Evolutionary conservation across 2,888 invertebrate genomes (phyloP), one percentile per base, ranked within the genome.

Genomic region (Aphrophora alni): DNA sequence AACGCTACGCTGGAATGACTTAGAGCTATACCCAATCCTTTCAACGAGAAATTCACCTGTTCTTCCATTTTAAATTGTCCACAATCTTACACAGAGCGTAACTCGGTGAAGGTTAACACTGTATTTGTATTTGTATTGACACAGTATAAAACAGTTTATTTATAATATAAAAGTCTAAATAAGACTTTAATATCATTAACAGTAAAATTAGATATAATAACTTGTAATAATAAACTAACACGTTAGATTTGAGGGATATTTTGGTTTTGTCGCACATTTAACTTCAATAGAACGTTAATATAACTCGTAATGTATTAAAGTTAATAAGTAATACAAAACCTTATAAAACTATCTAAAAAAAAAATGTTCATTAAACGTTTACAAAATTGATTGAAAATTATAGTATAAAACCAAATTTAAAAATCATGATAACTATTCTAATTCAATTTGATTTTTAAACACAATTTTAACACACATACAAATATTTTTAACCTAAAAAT

Each of bases 241-340:
- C 59, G 59, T 5, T n/a, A 5, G 21, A 21, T 59, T n/a, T 59
- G 12, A 59, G 3, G 4, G 21, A 21, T 12, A 59, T 59, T 44
- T 44, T 14, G n/a, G 5, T 71, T 26, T 25, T 78, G n/a, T 72
- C 78, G 44, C 78, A 78, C 78, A 78, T 78, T 78, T 78, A 78
- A 71, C 78, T 21, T 21, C n/a, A 21, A 59, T 59, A 59, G n/a
- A 21, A 21, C 59, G 21, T 59, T 33, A n/a, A n/a, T n/a, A n/a
- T n/a, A n/a, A n/a, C n/a, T n/a, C n/a, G n/a, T n/a, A n/a, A n/a
- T n/a, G n/a, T n/a, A n/a, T n/a, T n/a, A n/a, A n/a, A n/a, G n/a
- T n/a, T n/a, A n/a, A n/a, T n/a, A n/a, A n/a, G n/a, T n/a, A n/a
- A n/a, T n/a, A n/a, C n/a, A n/a, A n/a, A n/a, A n/a, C n/a, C n/a